Base-by-base conservation (phyloP, 1,140 invertebrate genomes). In the Muscidifurax raptorellus region DNA sequence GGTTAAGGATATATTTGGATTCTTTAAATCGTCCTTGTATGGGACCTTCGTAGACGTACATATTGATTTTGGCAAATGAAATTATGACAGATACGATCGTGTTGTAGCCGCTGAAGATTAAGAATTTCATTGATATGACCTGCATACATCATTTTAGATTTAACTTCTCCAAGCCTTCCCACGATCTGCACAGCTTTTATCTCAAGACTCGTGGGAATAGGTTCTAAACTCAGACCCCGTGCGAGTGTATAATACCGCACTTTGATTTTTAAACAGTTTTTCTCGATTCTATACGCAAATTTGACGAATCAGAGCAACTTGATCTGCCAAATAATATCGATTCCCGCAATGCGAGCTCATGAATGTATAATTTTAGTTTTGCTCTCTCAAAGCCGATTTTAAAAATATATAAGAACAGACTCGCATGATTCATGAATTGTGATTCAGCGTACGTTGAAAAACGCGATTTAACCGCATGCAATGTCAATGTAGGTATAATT, bases 131-230 rank as follows among this genome's bases (percentile, higher is more conserved):
- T 40, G 36, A 40, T 52, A 15, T 52, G 47, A 52, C 47, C 47
- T 52, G 47, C 47, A 52, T 52, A 52, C 47, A 22, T 18, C 47
- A 22, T 75, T 75, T 40, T 22, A 27, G 22, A 75, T 75, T 75
- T n/a, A 27, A 47, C 40, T 13, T 1, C 4, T 44, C 18, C 32
- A 6, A 3, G 7, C 22, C 10, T 77, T 77, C 75, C 52, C 75
- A 77, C 75, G 44, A 81, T 52, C 27, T 36, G 9, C 40, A 27
- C 18, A 64, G 30, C 28, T 82, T 82, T 82, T 82, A 74, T 82
- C 30, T 75, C 47, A 18, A 82, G 30, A 40, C 27, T 74, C 71
- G 67, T 71, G 71, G 64, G 74, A 76, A 67, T 25, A 12, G 9
- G 28, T n/a, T 59, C 52, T 59, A n/a, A 22, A 59, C 15, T 40